Base-by-base conservation (phyloP, 2,888 invertebrate genomes). In the Cactoblastis cactorum region DNA sequence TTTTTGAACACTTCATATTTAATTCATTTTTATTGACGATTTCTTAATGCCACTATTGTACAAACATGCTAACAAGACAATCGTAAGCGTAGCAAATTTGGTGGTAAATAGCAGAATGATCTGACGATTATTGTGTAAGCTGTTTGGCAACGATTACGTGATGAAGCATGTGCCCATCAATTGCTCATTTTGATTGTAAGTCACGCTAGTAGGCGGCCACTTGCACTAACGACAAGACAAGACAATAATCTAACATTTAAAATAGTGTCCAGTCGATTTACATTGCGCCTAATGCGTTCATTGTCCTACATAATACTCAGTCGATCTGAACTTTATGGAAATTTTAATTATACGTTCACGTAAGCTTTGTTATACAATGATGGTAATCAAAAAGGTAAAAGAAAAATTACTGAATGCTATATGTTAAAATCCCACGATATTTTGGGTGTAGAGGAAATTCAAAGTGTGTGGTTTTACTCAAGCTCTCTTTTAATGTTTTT, bases 91-190 rank as follows among this genome's bases (percentile, higher is more conserved):
- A 43, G 24, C 43, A 43, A 43, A 43, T 43, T 43, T 28, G 11
- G 43, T 28, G 28, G 43, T 28, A 43, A 43, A 43, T 43, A 43
- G 28, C 28, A 32, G 14, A 43, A 43, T 43, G 14, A 43, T 43
- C 32, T 9, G 43, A 49, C 45, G 45, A 15, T 19, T 28, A 51
- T 58, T 56, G 60, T 57, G 60, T 54, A 61, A 58, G 55, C 49
- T n/a, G 37, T 55, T 59, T 55, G 52, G 57, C 52, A 61, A 59
- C 49, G 41, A 52, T 63, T 63, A 63, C 62, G 61, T 60, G 56
- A 56, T 51, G 33, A 53, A 37, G 28, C 41, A 53, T 58, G 54
- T 50, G 55, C 61, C 58, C 62, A 59, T 63, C 62, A 61, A 62
- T 62, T 62, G 61, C 58, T 55, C 56, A 59, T 58, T 47, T 56